Evolutionary conservation across 2,888 invertebrate genomes (phyloP).

Genomic region (Ectemnius continuus): DNA sequence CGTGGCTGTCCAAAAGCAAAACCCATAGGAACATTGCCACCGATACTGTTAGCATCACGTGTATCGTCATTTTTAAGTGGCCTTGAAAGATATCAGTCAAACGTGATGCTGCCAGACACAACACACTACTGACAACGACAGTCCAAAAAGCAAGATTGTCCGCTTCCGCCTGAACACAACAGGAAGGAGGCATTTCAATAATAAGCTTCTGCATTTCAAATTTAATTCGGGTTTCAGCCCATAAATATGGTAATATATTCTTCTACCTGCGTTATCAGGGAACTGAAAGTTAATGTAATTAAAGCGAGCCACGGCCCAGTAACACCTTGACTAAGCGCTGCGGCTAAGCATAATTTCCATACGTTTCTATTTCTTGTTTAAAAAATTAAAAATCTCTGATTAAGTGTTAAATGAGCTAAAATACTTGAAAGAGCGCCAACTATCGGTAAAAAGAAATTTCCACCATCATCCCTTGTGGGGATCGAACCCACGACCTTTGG

Average conservation of each 20-base stretch:
- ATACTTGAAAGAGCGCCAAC: too few species aligned
- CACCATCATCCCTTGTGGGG: conserved; percentile 75
- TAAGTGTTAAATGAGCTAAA: too few species aligned
- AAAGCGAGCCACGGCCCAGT: conserved; percentile 70
- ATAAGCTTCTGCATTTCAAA: conserved; percentile 3
- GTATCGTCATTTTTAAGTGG: conserved; percentile 61
- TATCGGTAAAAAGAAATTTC: conserved; percentile 49
- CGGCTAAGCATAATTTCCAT: conserved; percentile 64
- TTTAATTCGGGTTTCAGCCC: not conserved
- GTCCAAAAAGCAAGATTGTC: conserved; percentile 70
- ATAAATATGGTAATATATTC: not conserved
- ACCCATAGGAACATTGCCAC: conserved; percentile 68
- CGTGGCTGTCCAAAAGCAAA: conserved; percentile 57
- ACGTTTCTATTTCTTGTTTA: conserved; percentile 60
- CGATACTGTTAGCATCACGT: conserved; percentile 55
- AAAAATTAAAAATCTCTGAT: too few species aligned
- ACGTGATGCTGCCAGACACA: conserved; percentile 63
- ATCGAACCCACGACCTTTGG: conserved; percentile 77
- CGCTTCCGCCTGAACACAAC: conserved; percentile 60
- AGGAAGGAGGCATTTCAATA: not conserved
- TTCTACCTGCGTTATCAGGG: conserved; percentile 62
- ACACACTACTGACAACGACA: conserved; percentile 63
- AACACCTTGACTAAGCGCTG: conserved; percentile 66
- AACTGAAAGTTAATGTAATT: conserved; percentile 64
- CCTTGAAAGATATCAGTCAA: conserved; percentile 67